Evolutionary conservation across 2,888 invertebrate species (phyloP).

Genomic region (Agrochola lota): DNA sequence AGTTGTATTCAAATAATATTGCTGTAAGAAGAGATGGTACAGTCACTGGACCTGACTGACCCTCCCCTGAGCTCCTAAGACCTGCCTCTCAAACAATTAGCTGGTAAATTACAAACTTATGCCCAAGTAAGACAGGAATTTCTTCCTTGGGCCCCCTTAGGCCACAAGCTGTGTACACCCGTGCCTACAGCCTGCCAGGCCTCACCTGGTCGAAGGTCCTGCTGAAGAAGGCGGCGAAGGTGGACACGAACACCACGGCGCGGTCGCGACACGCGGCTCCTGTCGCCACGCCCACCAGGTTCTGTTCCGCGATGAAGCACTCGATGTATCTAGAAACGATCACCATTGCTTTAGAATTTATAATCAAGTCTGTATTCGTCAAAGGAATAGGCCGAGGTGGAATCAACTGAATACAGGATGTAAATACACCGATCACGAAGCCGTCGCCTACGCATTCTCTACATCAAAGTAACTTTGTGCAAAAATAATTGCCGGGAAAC

Average conservation of each 20-base stretch:
- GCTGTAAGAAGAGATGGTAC: too few species aligned
- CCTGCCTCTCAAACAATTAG: background rate
- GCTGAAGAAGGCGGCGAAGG: conserved; percentile 99
- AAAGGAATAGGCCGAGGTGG: background rate
- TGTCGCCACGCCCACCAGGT: conserved; percentile 98
- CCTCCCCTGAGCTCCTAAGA: background rate
- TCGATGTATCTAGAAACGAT: conserved; percentile 94
- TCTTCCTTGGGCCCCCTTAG: too few species aligned
- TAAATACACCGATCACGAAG: background rate
- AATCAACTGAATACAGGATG: background rate
- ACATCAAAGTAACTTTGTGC: background rate
- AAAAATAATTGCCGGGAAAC: background rate
- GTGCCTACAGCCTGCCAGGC: too few species aligned
- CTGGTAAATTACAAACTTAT: background rate
- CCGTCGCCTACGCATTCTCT: background rate
- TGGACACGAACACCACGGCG: conserved; percentile 98
- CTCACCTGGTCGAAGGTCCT: conserved; percentile 98
- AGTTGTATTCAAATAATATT: background rate
- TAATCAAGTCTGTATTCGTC: background rate
- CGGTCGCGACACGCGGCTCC: conserved; percentile 98
- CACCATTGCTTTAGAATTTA: background rate
- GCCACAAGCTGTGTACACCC: too few species aligned
- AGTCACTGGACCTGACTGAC: background rate
- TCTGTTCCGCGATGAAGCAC: conserved; percentile 99
- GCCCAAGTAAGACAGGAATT: background rate